Base-by-base conservation (phyloP, 2,113 vertebrate species). In the Chionomys nivalis region DNA sequence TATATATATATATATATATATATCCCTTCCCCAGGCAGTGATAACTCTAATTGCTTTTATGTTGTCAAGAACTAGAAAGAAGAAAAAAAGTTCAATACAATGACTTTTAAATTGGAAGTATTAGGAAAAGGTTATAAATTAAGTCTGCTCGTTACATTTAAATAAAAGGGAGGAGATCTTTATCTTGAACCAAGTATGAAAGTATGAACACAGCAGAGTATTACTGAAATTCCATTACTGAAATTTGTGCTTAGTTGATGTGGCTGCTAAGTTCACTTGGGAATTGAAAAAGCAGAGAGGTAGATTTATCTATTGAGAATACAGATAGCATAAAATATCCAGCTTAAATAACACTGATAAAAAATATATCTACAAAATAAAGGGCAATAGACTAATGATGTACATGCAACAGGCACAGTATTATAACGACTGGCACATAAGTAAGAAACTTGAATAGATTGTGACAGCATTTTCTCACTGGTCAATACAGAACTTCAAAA, bases 21-120 rank as follows among this genome's bases (percentile, higher is more conserved):
- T 0, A 49, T 70, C 77, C 6, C 24, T n/a, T 3, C 52, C 49
- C 70, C 90, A 26, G 75, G 79, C 13, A 76, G 10, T 88, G 89
- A 28, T 95, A 63, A 90, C 92, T 36, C 0, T 90, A 95, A 95
- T 86, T 96, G 82, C 1, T 90, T 97, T 96, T 77, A 68, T 70
- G 68, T n/a, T 85, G 42, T 61, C 39, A 85, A 85, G 39, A 65
- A 65, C n/a, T 44, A 65, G 58, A 65, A 63, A 65, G 39, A 65
- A 14, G 39, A 44, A 42, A 65, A 85, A 85, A 65, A 65, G 24
- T 44, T 65, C 26, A 85, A 65, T 39, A 85, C 26, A 65, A 85
- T 85, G 81, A 85, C 58, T 85, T 63, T 85, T 65, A 85, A 65
- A 85, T 85, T 85, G 26, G 14, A 65, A 63, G n/a, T 44, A 63